Evolutionary conservation across 2,888 invertebrate species (phyloP).

Genomic region (Erebia aethiops): DNA sequence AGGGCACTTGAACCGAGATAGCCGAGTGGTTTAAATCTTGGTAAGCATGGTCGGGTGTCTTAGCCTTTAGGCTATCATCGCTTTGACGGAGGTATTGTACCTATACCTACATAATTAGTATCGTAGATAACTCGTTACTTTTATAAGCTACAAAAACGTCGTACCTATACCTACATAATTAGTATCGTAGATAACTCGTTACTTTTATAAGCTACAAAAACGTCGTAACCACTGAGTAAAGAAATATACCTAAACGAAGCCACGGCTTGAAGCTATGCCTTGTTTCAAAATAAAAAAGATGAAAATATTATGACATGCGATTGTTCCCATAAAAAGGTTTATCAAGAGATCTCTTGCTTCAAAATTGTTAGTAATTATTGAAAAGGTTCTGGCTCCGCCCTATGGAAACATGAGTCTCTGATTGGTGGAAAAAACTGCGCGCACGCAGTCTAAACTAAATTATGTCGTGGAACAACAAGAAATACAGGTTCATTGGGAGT

Average conservation of each 20-base stretch:
- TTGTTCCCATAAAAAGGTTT: constrained; percentile 45
- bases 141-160: background rate
- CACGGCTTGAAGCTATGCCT: background rate
- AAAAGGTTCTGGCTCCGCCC: constrained; percentile 44
- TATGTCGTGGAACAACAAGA: constrained; percentile 16
- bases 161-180: background rate
- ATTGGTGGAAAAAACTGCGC: constrained; percentile 39
- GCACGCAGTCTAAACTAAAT: constrained; percentile 3
- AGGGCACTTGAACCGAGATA: background rate
- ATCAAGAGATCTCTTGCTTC: constrained; percentile 40
- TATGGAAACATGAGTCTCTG: constrained; percentile 27
- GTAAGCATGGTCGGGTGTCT: too few relatives aligned
- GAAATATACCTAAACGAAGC: background rate
- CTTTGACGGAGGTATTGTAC: too few relatives aligned
- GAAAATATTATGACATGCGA: constrained; percentile 46
- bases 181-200: too few relatives aligned
- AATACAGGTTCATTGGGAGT: background rate
- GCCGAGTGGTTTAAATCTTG: too few relatives aligned
- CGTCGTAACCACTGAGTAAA: background rate
- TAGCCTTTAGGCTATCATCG: too few relatives aligned
- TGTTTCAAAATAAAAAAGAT: constrained; percentile 28
- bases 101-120: too few relatives aligned
- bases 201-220: background rate
- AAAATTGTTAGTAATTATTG: constrained; percentile 43
- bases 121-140: too few relatives aligned